Percentiles rank a stretch among this genome's conserved stretches.
Evolutionary conservation across 1,140 invertebrate species (phyloP).

Genomic region (Nephila pilipes): DNA sequence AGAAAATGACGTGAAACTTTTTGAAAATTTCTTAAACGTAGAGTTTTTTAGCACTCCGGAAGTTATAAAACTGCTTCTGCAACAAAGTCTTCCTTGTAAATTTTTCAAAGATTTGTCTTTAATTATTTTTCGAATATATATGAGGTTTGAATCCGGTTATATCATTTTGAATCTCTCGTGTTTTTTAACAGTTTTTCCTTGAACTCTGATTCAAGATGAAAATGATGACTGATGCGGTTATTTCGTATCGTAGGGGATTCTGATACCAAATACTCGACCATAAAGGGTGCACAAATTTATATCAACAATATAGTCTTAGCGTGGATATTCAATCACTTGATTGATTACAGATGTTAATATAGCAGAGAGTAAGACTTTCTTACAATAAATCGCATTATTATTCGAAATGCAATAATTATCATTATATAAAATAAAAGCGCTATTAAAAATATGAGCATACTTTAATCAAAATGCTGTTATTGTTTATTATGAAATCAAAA

Average conservation of each 20-base stretch:
- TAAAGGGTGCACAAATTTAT: neutral
- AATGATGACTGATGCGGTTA: neutral
- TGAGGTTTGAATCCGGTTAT: constrained; percentile 7
- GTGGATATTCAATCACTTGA: neutral
- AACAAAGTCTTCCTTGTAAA: constrained; percentile 42
- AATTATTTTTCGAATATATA: constrained; percentile 52
- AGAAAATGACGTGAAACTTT: neutral
- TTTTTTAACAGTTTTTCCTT: constrained; percentile 17
- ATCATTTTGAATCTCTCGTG: constrained; percentile 39
- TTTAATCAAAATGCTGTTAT: no score
- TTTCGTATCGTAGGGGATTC: neutral
- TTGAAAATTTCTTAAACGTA: neutral
- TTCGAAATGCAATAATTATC: no score
- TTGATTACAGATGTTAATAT: neutral
- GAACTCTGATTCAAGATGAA: neutral
- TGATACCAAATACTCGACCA: neutral
- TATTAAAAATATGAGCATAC: no score
- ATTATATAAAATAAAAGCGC: no score
- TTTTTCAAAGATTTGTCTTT: constrained; percentile 29
- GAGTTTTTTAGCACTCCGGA: neutral
- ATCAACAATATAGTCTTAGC: neutral
- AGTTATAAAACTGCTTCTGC: constrained; percentile 16
- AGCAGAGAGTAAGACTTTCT: neutral
- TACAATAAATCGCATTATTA: neutral
- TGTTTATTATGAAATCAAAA: no score